phyloP scores from a whole-genome alignment of 1,140 invertebrate genomes.

The Bombus soroeensis region DNA sequence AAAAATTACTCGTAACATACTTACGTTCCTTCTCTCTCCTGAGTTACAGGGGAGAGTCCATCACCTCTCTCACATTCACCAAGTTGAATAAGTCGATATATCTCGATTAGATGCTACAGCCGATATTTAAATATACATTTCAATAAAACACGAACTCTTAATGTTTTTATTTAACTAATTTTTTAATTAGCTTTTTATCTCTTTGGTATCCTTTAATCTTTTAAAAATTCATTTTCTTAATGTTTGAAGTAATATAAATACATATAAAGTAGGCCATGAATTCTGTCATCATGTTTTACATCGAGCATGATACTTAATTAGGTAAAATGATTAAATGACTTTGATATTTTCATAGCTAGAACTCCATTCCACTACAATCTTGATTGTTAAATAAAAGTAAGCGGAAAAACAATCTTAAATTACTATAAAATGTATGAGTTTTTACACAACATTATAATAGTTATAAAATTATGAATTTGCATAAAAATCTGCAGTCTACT shows the following conservation, averaged over 20 bases:
- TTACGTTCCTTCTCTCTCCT: slow-evolving; percentile 66
- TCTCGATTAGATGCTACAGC: slow-evolving; percentile 23
- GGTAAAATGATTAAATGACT: slow-evolving; percentile 38
- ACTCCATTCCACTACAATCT: background rate
- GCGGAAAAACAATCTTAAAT: background rate
- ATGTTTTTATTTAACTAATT: background rate
- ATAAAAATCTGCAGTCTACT: too few species aligned
- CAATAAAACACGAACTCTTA: background rate
- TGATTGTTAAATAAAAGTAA: background rate
- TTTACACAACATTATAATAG: background rate
- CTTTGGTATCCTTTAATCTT: background rate
- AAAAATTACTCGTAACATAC: slow-evolving; percentile 35
- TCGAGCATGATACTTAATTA: background rate
- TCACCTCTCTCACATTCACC: background rate
- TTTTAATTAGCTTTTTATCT: background rate
- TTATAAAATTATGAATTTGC: too few species aligned
- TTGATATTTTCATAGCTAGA: background rate
- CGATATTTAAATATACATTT: slow-evolving; percentile 21
- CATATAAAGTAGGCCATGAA: background rate
- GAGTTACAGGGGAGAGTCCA: background rate
- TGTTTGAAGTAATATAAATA: background rate
- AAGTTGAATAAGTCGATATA: background rate
- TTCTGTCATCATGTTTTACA: background rate
- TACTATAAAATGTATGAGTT: background rate
- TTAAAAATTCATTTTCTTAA: background rate